These are phyloP conservation scores for Temnothorax unifasciatus DNA, from an alignment of 2,888 invertebrate species.

Conservation along the genomic window DNA sequence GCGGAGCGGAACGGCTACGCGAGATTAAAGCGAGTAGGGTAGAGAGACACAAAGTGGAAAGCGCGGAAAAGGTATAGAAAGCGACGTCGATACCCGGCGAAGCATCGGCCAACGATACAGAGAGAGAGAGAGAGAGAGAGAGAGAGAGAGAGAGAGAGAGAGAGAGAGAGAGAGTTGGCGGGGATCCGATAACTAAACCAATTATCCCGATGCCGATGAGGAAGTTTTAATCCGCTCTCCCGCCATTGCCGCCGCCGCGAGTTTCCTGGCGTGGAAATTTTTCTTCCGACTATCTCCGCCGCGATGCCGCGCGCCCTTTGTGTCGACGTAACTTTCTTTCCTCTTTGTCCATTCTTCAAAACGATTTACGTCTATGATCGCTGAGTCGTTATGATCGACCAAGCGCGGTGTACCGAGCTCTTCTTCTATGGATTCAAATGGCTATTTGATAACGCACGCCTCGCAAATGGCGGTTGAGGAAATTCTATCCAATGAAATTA, in stretches of 20 bases:
- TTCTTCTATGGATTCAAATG: slow-evolving; percentile 22
- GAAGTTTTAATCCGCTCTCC: slow-evolving; percentile 81
- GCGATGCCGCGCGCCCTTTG: slow-evolving; percentile 41
- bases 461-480: background rate
- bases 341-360: slow-evolving; percentile 7
- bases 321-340: slow-evolving; percentile 48
- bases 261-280: slow-evolving; percentile 72
- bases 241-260: slow-evolving; percentile 53
- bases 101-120: slow-evolving; percentile 63
- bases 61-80: slow-evolving; percentile 59
- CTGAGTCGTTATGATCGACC: slow-evolving; percentile 28
- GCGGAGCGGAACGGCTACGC: slow-evolving; percentile 18
- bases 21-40: slow-evolving; percentile 53
- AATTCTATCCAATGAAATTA: background rate
- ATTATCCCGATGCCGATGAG: slow-evolving; percentile 80
- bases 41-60: slow-evolving; percentile 64
- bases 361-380: slow-evolving; percentile 21
- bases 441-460: background rate
- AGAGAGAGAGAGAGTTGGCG: too few relatives aligned
- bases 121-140: too few relatives aligned
- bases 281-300: slow-evolving; percentile 67
- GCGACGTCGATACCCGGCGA: slow-evolving; percentile 64
- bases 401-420: background rate
- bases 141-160: too few relatives aligned
- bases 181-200: slow-evolving; percentile 83